Conservation (phyloP, 1,140 invertebrate species). For the Agrypnia vestita region DNA sequence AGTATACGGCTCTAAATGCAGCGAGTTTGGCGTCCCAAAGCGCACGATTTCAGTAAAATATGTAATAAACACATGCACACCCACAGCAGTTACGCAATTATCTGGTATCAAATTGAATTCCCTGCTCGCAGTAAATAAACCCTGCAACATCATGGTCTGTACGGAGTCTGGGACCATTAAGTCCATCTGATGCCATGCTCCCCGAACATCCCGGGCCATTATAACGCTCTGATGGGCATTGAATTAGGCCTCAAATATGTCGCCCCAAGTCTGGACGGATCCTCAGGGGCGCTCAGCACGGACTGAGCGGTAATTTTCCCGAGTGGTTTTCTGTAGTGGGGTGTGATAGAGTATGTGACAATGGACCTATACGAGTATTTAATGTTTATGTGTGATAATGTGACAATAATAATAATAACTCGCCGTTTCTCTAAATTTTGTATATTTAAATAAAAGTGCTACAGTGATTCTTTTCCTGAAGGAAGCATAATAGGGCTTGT, state of each 20-base stretch:
- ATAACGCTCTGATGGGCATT: constrained; percentile 4
- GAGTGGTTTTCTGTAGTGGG: no score
- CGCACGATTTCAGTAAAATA: not conserved
- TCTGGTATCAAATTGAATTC: not conserved
- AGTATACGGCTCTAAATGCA: no score
- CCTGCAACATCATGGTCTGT: not conserved
- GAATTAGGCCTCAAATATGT: constrained; percentile 24
- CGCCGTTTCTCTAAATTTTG: no score
- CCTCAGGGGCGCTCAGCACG: no score
- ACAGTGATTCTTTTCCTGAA: no score
- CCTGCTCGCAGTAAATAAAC: not conserved
- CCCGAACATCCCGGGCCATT: constrained; percentile 11
- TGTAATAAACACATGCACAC: constrained; percentile 9
- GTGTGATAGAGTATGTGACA: no score
- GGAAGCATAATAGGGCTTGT: no score
- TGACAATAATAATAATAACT: no score
- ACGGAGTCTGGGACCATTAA: not conserved
- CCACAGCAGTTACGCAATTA: constrained; percentile 5
- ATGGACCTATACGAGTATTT: no score
- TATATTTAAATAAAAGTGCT: no score
- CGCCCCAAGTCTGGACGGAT: not conserved
- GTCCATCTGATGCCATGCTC: constrained; percentile 1
- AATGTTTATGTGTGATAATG: no score
- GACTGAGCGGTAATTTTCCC: no score
- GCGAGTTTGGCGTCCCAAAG: not conserved